These are phyloP conservation scores for Cyanoramphus novaezelandiae DNA, from an alignment of 2,113 vertebrate species.

Conservation along the genomic window DNA sequence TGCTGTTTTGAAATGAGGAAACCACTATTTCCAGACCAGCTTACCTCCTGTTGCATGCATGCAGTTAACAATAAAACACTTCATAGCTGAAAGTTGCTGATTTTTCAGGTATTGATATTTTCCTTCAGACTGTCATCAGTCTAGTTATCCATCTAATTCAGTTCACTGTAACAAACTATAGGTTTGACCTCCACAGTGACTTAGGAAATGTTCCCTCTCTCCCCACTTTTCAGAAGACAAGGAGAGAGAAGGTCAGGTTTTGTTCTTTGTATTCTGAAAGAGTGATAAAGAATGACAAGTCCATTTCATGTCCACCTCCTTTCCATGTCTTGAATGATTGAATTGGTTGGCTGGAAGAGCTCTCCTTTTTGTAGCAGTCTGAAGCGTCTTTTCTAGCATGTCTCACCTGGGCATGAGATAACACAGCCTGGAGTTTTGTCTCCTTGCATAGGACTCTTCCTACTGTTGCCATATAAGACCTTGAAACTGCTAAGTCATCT, in stretches of 20 bases:
- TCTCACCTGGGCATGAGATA: background rate
- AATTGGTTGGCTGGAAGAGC: background rate
- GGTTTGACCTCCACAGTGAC: background rate
- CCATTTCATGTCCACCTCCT: background rate
- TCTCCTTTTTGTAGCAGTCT: background rate
- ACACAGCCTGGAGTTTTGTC: background rate
- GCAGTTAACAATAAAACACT: background rate
- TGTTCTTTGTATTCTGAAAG: background rate
- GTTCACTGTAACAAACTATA: background rate
- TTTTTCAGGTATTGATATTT: conserved; percentile 16
- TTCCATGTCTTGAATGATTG: background rate
- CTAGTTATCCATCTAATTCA: background rate
- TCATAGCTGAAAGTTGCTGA: background rate
- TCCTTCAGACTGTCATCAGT: background rate
- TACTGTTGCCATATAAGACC: background rate
- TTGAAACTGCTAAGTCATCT: background rate
- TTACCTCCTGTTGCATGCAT: background rate
- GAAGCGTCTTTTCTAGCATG: background rate
- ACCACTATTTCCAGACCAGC: background rate
- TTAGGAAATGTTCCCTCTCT: background rate
- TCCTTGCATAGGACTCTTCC: background rate
- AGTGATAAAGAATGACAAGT: background rate
- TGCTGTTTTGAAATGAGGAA: background rate
- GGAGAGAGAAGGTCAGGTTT: background rate
- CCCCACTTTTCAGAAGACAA: background rate